Base-by-base conservation (phyloP, 2,888 invertebrate species). In the Cerceris rybyensis region DNA sequence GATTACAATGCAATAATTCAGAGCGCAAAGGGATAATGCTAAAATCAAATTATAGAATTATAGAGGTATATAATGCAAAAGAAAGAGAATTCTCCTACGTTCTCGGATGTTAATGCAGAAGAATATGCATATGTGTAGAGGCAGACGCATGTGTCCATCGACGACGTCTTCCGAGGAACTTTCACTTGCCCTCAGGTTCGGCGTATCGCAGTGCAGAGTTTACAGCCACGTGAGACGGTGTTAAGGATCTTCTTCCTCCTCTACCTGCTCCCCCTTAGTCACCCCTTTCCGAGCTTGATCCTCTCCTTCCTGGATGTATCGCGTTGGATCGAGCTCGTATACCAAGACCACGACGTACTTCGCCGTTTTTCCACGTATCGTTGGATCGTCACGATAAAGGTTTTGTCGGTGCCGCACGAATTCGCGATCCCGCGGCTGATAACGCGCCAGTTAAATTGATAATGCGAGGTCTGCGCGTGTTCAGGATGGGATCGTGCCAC, bases 111-210 rank as follows among this genome's bases (percentile, higher is more conserved):
- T 11, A 13, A n/a, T n/a, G 50, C n/a, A 5, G 7, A n/a, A 7
- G n/a, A 11, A 11, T n/a, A n/a, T n/a, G n/a, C 50, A 50, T 1
- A 50, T n/a, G n/a, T n/a, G n/a, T n/a, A 50, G 50, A 50, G 1
- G 5, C 75, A 65, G 57, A 58, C 72, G 78, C 81, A 68, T 77
- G 78, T 82, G 73, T 50, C 28, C 57, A 49, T 55, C 55, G 58
- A 49, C 83, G 77, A 75, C 82, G 82, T 88, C 86, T 86, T 87
- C 87, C 83, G 80, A 84, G 83, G 82, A 81, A 90, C 89, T 90
- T 90, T 90, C 89, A 89, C 90, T 89, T 89, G 90, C 90, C 88
- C 90, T 88, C 86, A 81, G 86, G 89, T 89, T 84, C 81, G 74
- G 75, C 63, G 70, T 64, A 79, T 77, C 75, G 86, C 83, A 85